Conservation (phyloP, 2,888 invertebrate genomes). For the Melanargia galathea region DNA sequence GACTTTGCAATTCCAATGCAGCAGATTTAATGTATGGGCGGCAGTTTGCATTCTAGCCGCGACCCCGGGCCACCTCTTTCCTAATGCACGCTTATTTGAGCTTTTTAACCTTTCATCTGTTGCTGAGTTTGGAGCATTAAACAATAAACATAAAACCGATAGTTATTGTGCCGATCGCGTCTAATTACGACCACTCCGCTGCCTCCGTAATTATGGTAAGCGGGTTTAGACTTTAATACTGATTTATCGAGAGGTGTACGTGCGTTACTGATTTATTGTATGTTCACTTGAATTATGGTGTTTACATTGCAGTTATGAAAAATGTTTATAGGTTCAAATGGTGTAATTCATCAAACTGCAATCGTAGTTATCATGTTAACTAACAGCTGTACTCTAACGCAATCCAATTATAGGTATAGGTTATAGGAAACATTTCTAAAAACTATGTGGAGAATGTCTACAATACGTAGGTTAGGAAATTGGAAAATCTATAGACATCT, state of each 20-base stretch:
- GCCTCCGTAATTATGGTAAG: constrained; percentile 31
- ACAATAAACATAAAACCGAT: constrained; percentile 75
- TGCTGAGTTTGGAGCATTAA: constrained; percentile 74
- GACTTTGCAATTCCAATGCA: constrained; percentile 82
- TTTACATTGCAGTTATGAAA: constrained; percentile 20
- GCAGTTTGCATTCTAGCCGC: constrained; percentile 82
- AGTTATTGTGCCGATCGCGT: constrained; percentile 65
- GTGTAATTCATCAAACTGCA: neutral
- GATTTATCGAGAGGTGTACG: constrained; percentile 18
- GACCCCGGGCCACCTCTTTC: constrained; percentile 81
- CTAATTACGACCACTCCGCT: constrained; percentile 49
- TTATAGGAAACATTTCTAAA: no score
- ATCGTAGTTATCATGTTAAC: no score
- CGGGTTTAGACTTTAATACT: constrained; percentile 22
- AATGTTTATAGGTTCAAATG: constrained; percentile 3
- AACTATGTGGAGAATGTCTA: no score
- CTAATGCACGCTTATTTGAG: constrained; percentile 82
- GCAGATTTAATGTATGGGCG: constrained; percentile 82
- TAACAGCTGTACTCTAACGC: no score
- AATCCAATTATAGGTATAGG: no score
- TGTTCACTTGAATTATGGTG: constrained; percentile 21
- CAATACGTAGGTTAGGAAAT: no score
- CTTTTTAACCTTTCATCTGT: constrained; percentile 81
- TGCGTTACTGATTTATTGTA: constrained; percentile 20
- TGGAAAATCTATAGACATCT: no score